Evolutionary conservation across 2,797 vertebrate genomes (phyloP), one percentile per base, ranked within the genome.

Genomic region (Sebastes ruberrimus): DNA sequence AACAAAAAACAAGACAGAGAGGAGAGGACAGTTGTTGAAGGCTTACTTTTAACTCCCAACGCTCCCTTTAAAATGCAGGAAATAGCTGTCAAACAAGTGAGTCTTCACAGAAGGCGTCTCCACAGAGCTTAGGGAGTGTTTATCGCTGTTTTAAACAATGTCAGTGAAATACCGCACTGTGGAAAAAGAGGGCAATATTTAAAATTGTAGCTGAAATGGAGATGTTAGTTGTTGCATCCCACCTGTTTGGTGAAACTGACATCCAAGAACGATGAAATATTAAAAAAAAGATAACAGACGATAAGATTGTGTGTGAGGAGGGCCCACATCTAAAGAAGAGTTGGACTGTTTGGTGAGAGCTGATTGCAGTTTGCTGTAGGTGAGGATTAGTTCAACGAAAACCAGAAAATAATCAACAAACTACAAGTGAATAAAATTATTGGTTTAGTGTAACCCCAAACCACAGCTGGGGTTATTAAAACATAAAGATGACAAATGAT

Each of bases 21-120:
- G 7, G 18, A 60, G 22, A 59, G 14, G 13, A 68, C 22, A 33
- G 25, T 65, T 46, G 38, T 35, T 74, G 25, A 64, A 46, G n/a
- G 27, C 30, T 76, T 20, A 60, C 28, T 60, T 69, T 76, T 65
- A 22, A 74, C 27, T 25, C 32, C 38, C 38, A 70, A 61, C 28
- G 4, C 49, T 60, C 35, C 10, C n/a, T 83, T 79, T 27, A 42
- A 65, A 73, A 74, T 67, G 55, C 87, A 88, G 90, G 90, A 93
- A 90, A 81, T 82, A 80, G 78, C 86, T 92, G 89, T 92, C 89
- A 92, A 66, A 88, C 76, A 53, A 74, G 69, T 86, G 90, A 93
- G 88, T 61, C 35, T 76, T 90, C 18, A 57, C 90, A 93, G 91
- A 69, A 80, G 82, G 84, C 18, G 0, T 82, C 78, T 81, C 80